Evolutionary conservation across 2,113 vertebrate species (phyloP).

Genomic region (Oncorhynchus mykiss): DNA sequence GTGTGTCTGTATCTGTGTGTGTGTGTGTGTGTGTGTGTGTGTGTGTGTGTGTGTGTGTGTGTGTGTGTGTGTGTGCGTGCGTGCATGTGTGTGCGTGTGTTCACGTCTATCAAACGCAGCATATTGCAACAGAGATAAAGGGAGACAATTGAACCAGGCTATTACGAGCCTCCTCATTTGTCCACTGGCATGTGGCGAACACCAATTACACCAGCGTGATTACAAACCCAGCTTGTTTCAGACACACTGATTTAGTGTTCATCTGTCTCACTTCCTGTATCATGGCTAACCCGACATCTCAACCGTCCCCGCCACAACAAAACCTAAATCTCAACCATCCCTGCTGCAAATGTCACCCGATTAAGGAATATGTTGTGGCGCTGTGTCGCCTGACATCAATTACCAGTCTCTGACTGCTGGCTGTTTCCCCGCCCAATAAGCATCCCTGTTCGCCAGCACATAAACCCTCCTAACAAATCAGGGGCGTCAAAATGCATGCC

Average conservation of each 20-base stretch:
- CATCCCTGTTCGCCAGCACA: background rate
- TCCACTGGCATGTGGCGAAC: conserved; percentile 29
- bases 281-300: conserved; percentile 13
- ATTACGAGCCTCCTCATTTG: conserved; percentile 43
- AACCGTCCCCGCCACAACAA: background rate
- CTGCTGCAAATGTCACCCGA: conserved; percentile 20
- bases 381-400: conserved; percentile 32
- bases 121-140: conserved; percentile 44
- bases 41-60: too few relatives aligned
- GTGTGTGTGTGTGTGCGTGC: too few relatives aligned
- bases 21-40: too few relatives aligned
- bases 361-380: conserved; percentile 26
- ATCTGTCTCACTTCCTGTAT: conserved; percentile 42
- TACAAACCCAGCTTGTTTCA: conserved; percentile 51
- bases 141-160: conserved; percentile 47
- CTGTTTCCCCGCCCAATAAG: background rate
- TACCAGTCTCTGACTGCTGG: conserved; percentile 11
- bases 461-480: conserved; percentile 21
- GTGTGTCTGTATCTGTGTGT: too few relatives aligned
- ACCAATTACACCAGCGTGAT: conserved; percentile 49
- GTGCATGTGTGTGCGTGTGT: too few relatives aligned
- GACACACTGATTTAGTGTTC: conserved; percentile 53
- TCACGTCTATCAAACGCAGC: conserved; percentile 12
- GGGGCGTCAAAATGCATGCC: conserved; percentile 5
- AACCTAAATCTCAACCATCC: too few relatives aligned